Evolutionary conservation across 2,888 invertebrate species (phyloP), one percentile per base, ranked within the genome.

Genomic region (Xestia c-nigrum): DNA sequence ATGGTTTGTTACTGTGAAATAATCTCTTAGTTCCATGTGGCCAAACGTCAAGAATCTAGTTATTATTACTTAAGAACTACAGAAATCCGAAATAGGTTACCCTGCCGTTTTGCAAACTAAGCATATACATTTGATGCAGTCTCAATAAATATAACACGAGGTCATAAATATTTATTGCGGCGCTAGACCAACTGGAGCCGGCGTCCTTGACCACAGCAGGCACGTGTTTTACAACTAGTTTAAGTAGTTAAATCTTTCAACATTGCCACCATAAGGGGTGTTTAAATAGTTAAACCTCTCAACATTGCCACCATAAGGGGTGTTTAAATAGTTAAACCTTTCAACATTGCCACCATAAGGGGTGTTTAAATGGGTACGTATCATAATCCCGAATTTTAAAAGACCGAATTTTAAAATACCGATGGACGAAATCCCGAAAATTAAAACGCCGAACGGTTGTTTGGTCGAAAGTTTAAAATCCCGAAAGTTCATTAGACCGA

Each of bases 131-230:
- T 52, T 38, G 9, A 21, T 1, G 43, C 0, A 1, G 64, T 24
- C 31, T 38, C 16, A 66, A 52, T 72, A 40, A 57, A 46, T 59
- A 72, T 46, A 24, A 66, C 31, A 59, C 24, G 10, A 65, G 46
- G n/a, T 61, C 52, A 61, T 66, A 72, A 59, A 80, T 78, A 80
- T 78, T 78, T 61, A 73, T 47, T 66, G 66, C 24, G 19, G 21
- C 59, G 16, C 24, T 55, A 73, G 9, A 19, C 5, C 6, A 21
- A 47, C 50, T 24, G n/a, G 6, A 59, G 64, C 43, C 16, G n/a
- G 21, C 19, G 64, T 47, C 80, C 80, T 72, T 80, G 78, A 46
- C 38, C 19, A 47, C 19, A n/a, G 47, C 21, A 21, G 31, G 43
- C 80, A 43, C 65, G 19, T 68, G 31, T 79, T 50, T 43, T 71